Evolutionary conservation across 2,888 invertebrate genomes (phyloP), one percentile per base, ranked within the genome.

Genomic region (Kuschelorhynchus macadamiae): DNA sequence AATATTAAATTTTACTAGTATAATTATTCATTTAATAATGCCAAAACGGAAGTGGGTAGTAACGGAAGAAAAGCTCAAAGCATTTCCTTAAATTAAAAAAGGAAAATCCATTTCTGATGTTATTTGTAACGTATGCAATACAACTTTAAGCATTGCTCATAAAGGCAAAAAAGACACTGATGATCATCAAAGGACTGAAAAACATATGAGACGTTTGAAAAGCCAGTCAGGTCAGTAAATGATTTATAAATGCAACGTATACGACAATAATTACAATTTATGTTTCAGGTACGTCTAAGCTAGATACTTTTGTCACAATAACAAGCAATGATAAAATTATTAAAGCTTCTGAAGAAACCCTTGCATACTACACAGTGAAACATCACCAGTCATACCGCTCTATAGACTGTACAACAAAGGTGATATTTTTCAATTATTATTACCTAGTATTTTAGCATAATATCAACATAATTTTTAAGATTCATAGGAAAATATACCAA

Each of bases 401-500:
- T 9, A 49, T 49, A 25, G 49, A 49, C 25, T 49, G 49, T 25
- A 49, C 49, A 49, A 49, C 25, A 25, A 49, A 49, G 49, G 20
- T 49, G 21, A 20, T 49, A 21, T 49, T 49, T 12, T 36, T 12
- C 3, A 36, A 36, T 36, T 36, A 36, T 36, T 12, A 46, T 3
- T 36, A 36, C 3, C 3, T 3, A 33, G 33, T 52, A 17, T 16
- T 52, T 33, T 33, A 46, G 46, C 42, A 52, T 25, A 5, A 17
- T 25, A 7, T 7, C 21, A 49, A 49, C 16, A 25, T 16, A 21
- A 17, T 52, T 52, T 33, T 52, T 39, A 17, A 39, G 21, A 55
- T 55, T 39, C 41, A 46, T 46, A 46, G n/a, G 25, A 62, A 62
- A 53, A 62, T 63, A 14, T 63, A 55, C 32, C 32, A 44, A 16